Conservation (phyloP, 2,888 invertebrate species). For the Clunio marinus region DNA sequence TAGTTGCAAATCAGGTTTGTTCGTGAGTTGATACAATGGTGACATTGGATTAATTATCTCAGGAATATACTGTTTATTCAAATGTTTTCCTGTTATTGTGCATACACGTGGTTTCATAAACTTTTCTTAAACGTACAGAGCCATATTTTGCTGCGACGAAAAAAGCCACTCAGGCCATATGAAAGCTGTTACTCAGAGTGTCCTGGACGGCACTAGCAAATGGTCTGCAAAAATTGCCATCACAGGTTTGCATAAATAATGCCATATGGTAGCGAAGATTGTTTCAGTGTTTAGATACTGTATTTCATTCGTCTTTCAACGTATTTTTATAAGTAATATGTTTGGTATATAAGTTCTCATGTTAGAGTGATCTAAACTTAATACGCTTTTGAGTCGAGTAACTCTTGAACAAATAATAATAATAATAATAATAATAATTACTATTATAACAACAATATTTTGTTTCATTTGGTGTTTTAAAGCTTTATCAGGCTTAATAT, state of each 20-base stretch:
- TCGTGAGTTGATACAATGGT: background rate
- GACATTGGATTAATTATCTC: no score
- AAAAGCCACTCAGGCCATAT: constrained; percentile 93
- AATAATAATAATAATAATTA: no score
- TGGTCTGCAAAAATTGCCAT: constrained; percentile 99
- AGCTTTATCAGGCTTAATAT: no score
- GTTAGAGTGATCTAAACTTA: no score
- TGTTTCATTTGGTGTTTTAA: no score
- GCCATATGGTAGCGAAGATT: no score
- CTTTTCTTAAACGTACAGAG: constrained; percentile 56
- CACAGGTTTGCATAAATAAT: constrained; percentile 76
- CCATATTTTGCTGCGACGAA: constrained; percentile 92
- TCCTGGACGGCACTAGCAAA: constrained; percentile 98
- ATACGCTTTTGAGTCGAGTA: background rate
- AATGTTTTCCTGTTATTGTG: constrained; percentile 38
- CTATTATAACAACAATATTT: no score
- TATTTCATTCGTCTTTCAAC: no score
- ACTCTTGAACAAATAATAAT: no score
- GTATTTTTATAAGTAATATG: no score
- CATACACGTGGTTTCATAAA: constrained; percentile 39
- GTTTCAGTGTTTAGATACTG: no score
- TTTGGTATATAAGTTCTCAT: no score
- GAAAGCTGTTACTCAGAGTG: constrained; percentile 97
- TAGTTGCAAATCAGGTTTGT: background rate
- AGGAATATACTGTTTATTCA: constrained; percentile 1